Base-by-base conservation (phyloP, 30 jellyfish, hydroid and myxozoan species). In the Aurelia coerulea region DNA sequence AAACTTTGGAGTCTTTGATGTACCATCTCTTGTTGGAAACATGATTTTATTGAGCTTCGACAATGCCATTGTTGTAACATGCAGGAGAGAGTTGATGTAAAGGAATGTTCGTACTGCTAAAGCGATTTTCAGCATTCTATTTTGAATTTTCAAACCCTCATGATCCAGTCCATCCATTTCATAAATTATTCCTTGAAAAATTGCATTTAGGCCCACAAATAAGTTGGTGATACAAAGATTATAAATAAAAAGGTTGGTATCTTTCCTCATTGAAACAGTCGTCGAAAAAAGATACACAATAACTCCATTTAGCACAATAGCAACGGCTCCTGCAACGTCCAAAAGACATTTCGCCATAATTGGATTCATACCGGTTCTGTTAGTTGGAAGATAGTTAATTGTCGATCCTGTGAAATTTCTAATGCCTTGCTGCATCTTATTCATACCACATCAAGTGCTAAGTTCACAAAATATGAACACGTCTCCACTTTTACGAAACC, bases 151-250 rank as follows among this genome's bases (percentile, higher is more conserved):
- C 67, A 12, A 2, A n/a, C 62, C 29, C 46, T 80, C 81, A 15
- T 23, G 3, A 50, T 37, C 56, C 14, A 46, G 12, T 46, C 56
- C 49, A 50, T 80, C 68, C 18, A 80, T 6, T 15, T 67, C 60
- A 23, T 80, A 80, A 29, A 65, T 66, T 14, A 66, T 56, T 42
- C 70, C 90, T 46, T 80, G 90, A 72, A 80, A 65, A 46, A 80
- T 41, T 15, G 68, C 90, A 72, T 42, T 66, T 56, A 66, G 39
- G 58, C 90, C 90, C 17, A 80, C 62, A 11, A 80, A 7, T 46
- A 46, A 46, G 2, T 46, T 46, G 56, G 56, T 46, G 56, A 46
- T 46, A 46, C 56, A 80, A 32, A 80, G 15, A 65, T 80, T 80
- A 51, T 4, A 65, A 18, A 80, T 53, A 51, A 80, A 80, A 14